Base-by-base conservation (phyloP, 2,888 invertebrate genomes). In the Penaeus monodon region DNA sequence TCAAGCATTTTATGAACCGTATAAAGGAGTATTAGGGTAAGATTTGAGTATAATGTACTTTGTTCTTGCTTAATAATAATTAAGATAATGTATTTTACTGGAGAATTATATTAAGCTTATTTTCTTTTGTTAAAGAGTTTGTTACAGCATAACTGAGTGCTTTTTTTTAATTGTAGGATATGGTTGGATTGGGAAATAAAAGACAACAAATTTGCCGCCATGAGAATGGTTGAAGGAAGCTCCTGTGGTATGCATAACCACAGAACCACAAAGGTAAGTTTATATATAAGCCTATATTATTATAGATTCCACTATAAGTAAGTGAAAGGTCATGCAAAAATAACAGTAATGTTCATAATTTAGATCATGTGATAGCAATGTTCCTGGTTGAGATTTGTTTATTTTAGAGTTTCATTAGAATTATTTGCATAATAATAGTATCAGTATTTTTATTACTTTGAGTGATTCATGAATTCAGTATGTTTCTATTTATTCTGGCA, bases 171-270 rank as follows among this genome's bases (percentile, higher is more conserved):
- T 20, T 66, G 14, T 84, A 88, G 88, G 29, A 81, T 88, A 6
- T 88, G 88, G 88, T 38, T 68, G 66, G 88, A 88, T 38, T 88
- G 88, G 88, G 57, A 65, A 33, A 88, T 88, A 29, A 74, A 57
- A 10, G 63, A 88, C 64, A 84, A 84, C 64, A 33, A 81, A 22
- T 88, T 88, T 81, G 77, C 64, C n/a, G 81, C 81, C 22, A 84
- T 84, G 88, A 88, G 84, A n/a, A 88, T 88, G 88, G 64, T 88
- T 14, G 88, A 88, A 57, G 88, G 88, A 27, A 84, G 84, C 63
- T 38, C 68, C 10, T 88, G 88, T 81, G 88, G 80, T 24, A 78
- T 64, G 38, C 78, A 57, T 24, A 83, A 24, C 33, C 74, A 83
- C 44, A 82, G 86, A 44, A 79, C 83, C 33, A 87, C 86, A 0